Evolutionary conservation across 2,113 vertebrate genomes (phyloP).

Genomic region (Protobothrops flavoviridis): DNA sequence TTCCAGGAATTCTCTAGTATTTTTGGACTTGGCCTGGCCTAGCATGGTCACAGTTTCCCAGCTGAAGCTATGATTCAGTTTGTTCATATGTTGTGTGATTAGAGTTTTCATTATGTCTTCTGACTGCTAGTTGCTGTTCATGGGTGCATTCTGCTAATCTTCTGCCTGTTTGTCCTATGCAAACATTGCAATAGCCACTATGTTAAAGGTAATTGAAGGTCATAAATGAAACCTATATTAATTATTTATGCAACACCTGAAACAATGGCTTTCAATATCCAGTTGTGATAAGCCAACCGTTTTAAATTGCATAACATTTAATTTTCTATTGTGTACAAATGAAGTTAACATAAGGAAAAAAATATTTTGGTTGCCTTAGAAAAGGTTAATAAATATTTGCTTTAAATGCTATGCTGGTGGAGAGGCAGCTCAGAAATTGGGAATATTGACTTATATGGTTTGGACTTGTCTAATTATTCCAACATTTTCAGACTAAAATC

Average conservation of each 20-base stretch:
- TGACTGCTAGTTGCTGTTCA: background rate
- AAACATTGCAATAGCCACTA: background rate
- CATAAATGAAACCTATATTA: background rate
- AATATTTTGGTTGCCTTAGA: background rate
- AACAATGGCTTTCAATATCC: background rate
- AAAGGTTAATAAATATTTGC: background rate
- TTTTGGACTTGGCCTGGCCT: background rate
- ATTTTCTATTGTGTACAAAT: background rate
- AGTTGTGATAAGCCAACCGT: background rate
- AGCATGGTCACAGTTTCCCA: background rate
- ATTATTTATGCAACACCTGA: background rate
- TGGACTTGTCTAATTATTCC: background rate
- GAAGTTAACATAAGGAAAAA: background rate
- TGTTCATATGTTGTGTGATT: background rate
- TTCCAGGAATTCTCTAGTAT: background rate
- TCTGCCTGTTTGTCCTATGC: background rate
- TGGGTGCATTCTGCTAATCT: background rate
- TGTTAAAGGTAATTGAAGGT: background rate
- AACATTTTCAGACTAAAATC: background rate
- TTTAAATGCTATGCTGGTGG: background rate
- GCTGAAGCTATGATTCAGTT: background rate
- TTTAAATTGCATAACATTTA: background rate
- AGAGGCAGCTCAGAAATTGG: too few species aligned
- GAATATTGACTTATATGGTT: too few species aligned
- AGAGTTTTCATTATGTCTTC: background rate